phyloP scores from a whole-genome alignment of 2,113 vertebrate genomes.

The Anas platyrhynchos region DNA sequence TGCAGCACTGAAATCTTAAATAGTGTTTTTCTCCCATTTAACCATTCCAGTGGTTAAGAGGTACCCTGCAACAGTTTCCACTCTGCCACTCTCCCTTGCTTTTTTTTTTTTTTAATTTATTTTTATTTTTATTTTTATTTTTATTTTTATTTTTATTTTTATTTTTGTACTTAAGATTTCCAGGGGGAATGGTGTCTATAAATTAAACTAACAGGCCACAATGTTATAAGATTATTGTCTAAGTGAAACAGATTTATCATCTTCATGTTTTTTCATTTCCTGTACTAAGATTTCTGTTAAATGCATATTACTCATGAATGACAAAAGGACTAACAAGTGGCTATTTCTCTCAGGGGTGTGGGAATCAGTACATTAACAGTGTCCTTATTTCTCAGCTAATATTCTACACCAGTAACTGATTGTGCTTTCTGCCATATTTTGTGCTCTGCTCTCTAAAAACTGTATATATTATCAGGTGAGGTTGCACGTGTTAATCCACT shows the following conservation, averaged over 20 bases:
- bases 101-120: background rate
- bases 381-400: constrained; percentile 49
- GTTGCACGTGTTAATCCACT: background rate
- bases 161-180: constrained; percentile 2
- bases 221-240: constrained; percentile 45
- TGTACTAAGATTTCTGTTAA: constrained; percentile 60
- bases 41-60: background rate
- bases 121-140: background rate
- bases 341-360: background rate
- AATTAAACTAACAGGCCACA: constrained; percentile 46
- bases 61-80: background rate
- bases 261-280: constrained; percentile 52
- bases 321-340: constrained; percentile 25
- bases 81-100: background rate
- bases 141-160: background rate
- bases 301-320: constrained; percentile 40
- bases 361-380: background rate
- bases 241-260: constrained; percentile 36
- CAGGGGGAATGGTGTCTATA: background rate
- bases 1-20: constrained; percentile 54
- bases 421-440: constrained; percentile 18
- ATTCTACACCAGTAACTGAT: background rate
- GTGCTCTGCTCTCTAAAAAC: constrained; percentile 8
- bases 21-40: constrained; percentile 54
- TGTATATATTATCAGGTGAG: background rate